Conservation (phyloP, 2,113 vertebrate genomes). For the Kryptolebias marmoratus region DNA sequence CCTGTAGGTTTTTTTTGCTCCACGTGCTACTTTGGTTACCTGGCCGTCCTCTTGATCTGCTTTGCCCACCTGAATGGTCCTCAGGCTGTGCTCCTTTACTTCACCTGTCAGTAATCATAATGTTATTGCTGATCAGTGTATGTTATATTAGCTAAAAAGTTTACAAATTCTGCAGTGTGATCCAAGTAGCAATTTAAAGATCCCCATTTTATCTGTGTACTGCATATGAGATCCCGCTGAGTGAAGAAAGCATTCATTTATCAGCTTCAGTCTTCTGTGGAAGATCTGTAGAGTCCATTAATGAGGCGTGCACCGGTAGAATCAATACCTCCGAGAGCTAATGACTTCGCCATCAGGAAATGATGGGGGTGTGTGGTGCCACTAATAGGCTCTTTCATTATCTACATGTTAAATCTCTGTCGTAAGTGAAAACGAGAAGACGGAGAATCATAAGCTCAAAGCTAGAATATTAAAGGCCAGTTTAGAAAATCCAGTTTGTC, state of each 20-base stretch:
- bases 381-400: conserved; percentile 64
- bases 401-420: conserved; percentile 34
- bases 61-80: no score
- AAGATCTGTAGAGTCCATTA: conserved; percentile 58
- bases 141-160: background rate
- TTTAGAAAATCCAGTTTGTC: conserved; percentile 8
- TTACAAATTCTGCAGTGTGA: background rate
- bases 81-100: background rate
- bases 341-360: conserved; percentile 59
- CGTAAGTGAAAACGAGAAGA: conserved; percentile 17
- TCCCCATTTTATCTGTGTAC: conserved; percentile 5
- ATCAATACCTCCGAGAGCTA: conserved; percentile 65
- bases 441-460: conserved; percentile 20
- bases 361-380: conserved; percentile 39
- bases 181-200: background rate
- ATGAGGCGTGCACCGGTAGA: conserved; percentile 58
- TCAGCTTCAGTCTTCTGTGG: conserved; percentile 42
- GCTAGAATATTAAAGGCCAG: conserved; percentile 28
- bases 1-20: no score
- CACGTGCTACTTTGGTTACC: no score
- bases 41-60: no score
- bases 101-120: background rate
- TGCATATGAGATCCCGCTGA: conserved; percentile 37
- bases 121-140: background rate
- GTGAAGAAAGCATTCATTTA: conserved; percentile 46